Percentiles rank a stretch among this genome's conserved stretches.
These are phyloP conservation scores for Probosciger aterrimus DNA, from an alignment of 2,113 vertebrate genomes.

Conservation along the genomic window DNA sequence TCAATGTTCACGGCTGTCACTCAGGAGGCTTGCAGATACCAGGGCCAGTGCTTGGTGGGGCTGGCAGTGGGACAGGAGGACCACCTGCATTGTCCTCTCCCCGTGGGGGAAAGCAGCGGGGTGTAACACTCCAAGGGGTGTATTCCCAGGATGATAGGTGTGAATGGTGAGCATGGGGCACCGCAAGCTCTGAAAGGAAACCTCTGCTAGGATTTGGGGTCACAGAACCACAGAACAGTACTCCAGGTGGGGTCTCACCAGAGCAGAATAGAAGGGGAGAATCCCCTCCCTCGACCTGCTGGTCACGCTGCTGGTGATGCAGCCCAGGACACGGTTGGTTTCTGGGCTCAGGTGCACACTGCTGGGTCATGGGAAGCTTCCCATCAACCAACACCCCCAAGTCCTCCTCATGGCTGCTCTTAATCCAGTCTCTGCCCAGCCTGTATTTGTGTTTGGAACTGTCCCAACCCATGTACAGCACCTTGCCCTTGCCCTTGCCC, in stretches of 20 bases:
- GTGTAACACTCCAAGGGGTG: no score
- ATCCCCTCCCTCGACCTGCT: background rate
- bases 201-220: background rate
- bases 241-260: background rate
- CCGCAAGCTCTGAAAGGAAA: background rate
- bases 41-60: background rate
- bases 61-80: background rate
- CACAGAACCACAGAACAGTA: background rate
- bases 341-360: background rate
- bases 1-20: rapidly evolving
- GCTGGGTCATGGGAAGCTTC: background rate
- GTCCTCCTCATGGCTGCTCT: background rate
- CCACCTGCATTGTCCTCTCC: rapidly evolving
- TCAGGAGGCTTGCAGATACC: background rate
- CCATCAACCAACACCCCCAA: background rate
- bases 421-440: background rate
- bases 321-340: background rate
- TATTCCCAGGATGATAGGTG: background rate
- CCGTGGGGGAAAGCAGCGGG: background rate
- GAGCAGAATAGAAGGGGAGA: background rate
- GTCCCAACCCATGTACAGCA: background rate
- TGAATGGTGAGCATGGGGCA: no score
- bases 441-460: background rate
- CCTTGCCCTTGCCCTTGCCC: background rate
- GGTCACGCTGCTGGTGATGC: background rate